Evolutionary conservation across 64 coral and sea anemone genomes (phyloP).

Genomic region (Cladopsammia gracilis): DNA sequence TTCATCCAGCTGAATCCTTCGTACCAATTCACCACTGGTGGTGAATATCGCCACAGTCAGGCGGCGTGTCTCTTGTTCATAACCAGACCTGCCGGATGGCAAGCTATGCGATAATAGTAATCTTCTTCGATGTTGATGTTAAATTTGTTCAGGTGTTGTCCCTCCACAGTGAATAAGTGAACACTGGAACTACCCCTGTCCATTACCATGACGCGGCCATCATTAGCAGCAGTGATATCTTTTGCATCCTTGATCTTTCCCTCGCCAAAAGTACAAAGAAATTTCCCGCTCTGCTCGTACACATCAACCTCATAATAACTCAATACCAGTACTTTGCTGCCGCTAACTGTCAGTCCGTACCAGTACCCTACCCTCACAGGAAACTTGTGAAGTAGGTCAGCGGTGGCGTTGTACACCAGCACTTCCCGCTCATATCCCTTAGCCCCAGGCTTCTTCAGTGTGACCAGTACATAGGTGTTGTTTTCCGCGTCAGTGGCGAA

Average conservation of each 20-base stretch:
- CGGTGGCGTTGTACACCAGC: neutral
- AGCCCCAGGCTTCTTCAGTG: neutral
- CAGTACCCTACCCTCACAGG: neutral
- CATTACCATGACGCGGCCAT: conserved; percentile 43
- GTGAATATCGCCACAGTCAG: conserved; percentile 3
- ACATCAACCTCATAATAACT: neutral
- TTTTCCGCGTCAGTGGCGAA: conserved; percentile 35
- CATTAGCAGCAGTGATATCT: conserved; percentile 27
- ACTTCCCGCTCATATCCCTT: neutral
- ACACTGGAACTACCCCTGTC: neutral
- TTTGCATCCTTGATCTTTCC: neutral
- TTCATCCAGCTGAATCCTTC: neutral
- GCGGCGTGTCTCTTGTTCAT: neutral
- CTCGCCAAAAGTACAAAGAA: too few relatives aligned
- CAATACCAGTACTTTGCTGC: conserved; percentile 27
- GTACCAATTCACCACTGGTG: conserved; percentile 3
- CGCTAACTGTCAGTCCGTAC: neutral
- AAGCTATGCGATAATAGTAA: neutral
- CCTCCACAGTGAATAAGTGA: conserved; percentile 37
- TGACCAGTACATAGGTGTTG: neutral
- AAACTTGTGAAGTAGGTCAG: conserved; percentile 10
- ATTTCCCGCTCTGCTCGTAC: neutral
- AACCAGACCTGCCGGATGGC: neutral
- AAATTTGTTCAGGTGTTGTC: conserved; percentile 12
- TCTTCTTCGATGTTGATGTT: neutral